Conservation (phyloP, 2,797 vertebrate species). For the Myotis myotis region DNA sequence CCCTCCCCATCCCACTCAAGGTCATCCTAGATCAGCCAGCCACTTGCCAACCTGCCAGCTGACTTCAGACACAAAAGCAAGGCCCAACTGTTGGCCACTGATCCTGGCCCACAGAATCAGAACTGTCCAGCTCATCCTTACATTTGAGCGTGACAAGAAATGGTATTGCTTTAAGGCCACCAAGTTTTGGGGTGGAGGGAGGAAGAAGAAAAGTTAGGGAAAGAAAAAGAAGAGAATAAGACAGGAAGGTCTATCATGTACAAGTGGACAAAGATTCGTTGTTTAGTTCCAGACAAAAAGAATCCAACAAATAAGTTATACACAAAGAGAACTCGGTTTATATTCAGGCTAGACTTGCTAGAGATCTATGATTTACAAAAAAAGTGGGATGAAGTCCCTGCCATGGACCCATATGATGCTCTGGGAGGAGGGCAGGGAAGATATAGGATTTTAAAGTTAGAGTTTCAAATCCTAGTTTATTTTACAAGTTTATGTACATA, state of each 20-base stretch:
- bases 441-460: background rate
- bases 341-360: background rate
- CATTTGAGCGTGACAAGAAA: background rate
- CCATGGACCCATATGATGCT: background rate
- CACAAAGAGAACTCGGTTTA: background rate
- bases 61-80: background rate
- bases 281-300: background rate
- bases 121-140: background rate
- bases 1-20: background rate
- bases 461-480: background rate
- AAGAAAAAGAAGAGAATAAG: background rate
- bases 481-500: background rate
- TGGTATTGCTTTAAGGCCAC: background rate
- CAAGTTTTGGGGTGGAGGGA: background rate
- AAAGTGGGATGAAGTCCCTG: background rate
- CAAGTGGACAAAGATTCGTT: background rate
- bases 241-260: background rate
- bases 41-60: background rate
- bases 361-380: background rate
- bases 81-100: background rate
- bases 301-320: background rate
- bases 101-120: background rate
- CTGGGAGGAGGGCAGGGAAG: background rate
- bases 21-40: background rate
- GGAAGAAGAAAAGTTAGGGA: background rate